Percentiles rank a stretch among this genome's conserved stretches.
phyloP scores from a whole-genome alignment of 1,140 invertebrate genomes.

The Streblospio benedicti region DNA sequence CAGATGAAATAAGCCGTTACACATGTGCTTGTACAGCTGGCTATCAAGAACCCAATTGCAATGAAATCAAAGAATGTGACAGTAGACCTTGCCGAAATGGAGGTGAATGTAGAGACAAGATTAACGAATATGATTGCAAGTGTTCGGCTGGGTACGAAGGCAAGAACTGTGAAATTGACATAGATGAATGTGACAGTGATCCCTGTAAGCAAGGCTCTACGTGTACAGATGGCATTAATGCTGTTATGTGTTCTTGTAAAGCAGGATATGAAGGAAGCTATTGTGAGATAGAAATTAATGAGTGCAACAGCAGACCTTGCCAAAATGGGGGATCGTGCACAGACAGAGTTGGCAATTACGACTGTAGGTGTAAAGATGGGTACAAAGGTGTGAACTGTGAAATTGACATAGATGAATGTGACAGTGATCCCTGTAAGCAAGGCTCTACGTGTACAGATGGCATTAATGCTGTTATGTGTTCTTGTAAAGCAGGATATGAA shows the following conservation, averaged over 20 bases:
- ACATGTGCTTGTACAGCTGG: neutral
- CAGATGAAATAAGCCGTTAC: neutral
- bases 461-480: no score
- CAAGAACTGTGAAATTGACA: neutral
- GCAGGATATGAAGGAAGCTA: slow-evolving; percentile 7
- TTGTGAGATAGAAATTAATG: slow-evolving; percentile 6
- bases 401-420: slow-evolving; percentile 52
- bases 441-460: no score
- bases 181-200: slow-evolving; percentile 69
- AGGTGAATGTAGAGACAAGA: neutral
- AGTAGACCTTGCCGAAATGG: neutral
- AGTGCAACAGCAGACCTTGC: slow-evolving; percentile 62
- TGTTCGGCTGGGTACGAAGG: neutral
- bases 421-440: slow-evolving; percentile 41
- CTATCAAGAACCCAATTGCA: neutral
- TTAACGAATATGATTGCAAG: neutral
- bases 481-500: no score
- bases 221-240: slow-evolving; percentile 15
- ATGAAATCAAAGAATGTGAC: neutral
- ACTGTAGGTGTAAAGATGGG: slow-evolving; percentile 67
- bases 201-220: slow-evolving; percentile 21
- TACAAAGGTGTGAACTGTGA: slow-evolving; percentile 73
- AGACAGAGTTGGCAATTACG: slow-evolving; percentile 63
- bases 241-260: slow-evolving; percentile 10
- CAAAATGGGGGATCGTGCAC: slow-evolving; percentile 81